These are phyloP conservation scores for Drosophila chauvacae DNA, from an alignment of 1,140 invertebrate genomes.

Conservation along the genomic window DNA sequence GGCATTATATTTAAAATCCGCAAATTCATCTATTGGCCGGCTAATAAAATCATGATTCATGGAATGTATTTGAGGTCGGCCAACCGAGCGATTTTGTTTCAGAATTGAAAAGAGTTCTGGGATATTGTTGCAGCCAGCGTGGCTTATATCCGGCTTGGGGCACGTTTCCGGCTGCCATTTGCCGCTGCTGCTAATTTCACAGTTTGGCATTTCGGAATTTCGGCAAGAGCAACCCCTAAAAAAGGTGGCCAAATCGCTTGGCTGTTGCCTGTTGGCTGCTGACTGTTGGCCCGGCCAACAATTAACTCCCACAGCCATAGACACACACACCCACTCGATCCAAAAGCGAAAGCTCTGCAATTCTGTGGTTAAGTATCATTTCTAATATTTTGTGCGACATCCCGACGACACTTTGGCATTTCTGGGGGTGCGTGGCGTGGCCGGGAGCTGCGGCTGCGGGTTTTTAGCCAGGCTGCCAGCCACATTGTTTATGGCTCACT, in stretches of 20 bases:
- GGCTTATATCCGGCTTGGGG: slow-evolving; percentile 76
- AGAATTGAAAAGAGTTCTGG: slow-evolving; percentile 53
- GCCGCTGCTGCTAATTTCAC: slow-evolving; percentile 64
- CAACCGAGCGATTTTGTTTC: slow-evolving; percentile 30
- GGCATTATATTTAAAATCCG: slow-evolving; percentile 64
- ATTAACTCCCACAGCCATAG: slow-evolving; percentile 50
- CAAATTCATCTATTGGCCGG: slow-evolving; percentile 49
- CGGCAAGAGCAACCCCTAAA: slow-evolving; percentile 1
- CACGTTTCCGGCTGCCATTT: slow-evolving; percentile 80
- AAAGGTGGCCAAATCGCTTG: slow-evolving; percentile 35
- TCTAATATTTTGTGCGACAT: slow-evolving; percentile 82
- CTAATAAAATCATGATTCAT: slow-evolving; percentile 58
- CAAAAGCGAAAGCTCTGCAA: slow-evolving; percentile 68
- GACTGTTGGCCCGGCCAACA: slow-evolving; percentile 50
- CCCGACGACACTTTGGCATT: slow-evolving; percentile 80
- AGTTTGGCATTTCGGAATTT: slow-evolving; percentile 56
- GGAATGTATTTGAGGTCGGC: slow-evolving; percentile 38
- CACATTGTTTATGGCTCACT: slow-evolving; percentile 77
- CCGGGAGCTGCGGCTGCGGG: slow-evolving; percentile 24
- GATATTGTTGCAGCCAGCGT: slow-evolving; percentile 53
- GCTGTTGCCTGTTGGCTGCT: slow-evolving; percentile 19
- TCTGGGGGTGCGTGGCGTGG: slow-evolving; percentile 16
- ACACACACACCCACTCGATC: slow-evolving; percentile 7
- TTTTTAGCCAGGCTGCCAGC: slow-evolving; percentile 34
- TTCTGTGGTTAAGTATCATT: slow-evolving; percentile 83